phyloP scores from a whole-genome alignment of 2,888 invertebrate species.

The Digitonthophagus gazella region DNA sequence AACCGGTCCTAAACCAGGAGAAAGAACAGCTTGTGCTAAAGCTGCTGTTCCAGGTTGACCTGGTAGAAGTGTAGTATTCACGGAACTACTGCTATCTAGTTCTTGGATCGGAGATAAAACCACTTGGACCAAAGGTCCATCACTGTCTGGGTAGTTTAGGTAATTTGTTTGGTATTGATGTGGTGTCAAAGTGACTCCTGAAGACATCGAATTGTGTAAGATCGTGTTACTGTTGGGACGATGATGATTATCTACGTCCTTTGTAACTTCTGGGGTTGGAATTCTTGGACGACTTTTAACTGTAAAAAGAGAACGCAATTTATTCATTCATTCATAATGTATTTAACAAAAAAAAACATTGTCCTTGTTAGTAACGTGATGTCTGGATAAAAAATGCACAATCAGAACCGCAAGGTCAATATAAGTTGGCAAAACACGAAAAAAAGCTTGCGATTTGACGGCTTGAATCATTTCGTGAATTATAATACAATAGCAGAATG shows the following conservation, averaged over 20 bases:
- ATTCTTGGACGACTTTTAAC: slow-evolving; percentile 81
- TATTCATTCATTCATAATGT: too few relatives aligned
- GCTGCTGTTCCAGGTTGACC: slow-evolving; percentile 73
- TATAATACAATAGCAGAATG: not conserved
- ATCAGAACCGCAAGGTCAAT: not conserved
- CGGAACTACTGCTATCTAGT: slow-evolving; percentile 69
- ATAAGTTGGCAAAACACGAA: not conserved
- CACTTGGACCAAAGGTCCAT: slow-evolving; percentile 73
- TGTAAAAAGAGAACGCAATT: too few relatives aligned
- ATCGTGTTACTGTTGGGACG: slow-evolving; percentile 51
- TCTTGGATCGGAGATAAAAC: slow-evolving; percentile 83
- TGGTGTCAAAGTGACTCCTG: slow-evolving; percentile 68
- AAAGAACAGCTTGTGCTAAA: slow-evolving; percentile 74
- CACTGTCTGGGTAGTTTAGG: slow-evolving; percentile 51
- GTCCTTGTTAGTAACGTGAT: too few relatives aligned
- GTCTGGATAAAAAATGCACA: not conserved
- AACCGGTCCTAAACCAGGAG: slow-evolving; percentile 58
- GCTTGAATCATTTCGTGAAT: not conserved
- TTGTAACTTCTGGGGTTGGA: slow-evolving; percentile 84
- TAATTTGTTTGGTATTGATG: slow-evolving; percentile 56
- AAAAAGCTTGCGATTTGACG: too few relatives aligned
- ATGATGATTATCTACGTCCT: slow-evolving; percentile 68
- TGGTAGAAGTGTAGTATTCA: slow-evolving; percentile 70
- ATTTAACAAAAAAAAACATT: too few relatives aligned
- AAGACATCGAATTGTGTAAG: slow-evolving; percentile 48